A percentile compares a stretch with the other conserved stretches of the same genome.
Conservation (phyloP, 2,888 invertebrate genomes). For the Tribolium freemani region DNA sequence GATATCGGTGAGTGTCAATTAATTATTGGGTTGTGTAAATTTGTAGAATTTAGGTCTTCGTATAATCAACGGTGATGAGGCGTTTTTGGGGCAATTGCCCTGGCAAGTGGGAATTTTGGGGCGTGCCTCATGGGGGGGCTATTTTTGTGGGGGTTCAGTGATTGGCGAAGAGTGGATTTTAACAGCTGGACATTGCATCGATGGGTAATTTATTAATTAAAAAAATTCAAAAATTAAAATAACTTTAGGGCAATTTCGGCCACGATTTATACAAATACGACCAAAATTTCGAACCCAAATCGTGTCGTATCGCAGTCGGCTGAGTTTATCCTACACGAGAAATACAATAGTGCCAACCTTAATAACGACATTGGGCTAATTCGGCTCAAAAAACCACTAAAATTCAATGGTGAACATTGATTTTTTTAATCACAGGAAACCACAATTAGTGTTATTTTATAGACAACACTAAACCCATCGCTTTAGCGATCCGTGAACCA, state of each 20-base stretch:
- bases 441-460: not conserved
- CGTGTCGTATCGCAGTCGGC: not conserved
- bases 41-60: not conserved
- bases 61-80: not conserved
- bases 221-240: not conserved
- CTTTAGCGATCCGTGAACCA: constrained; percentile 14
- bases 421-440: not conserved
- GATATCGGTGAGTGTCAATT: not conserved
- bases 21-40: not conserved
- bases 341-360: not conserved
- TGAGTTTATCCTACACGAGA: constrained; percentile 17
- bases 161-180: constrained; percentile 5
- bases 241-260: constrained; percentile 12
- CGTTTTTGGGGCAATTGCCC: constrained; percentile 1
- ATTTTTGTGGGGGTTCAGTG: constrained; percentile 3
- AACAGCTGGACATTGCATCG: constrained; percentile 15
- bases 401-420: not conserved
- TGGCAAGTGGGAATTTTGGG: constrained; percentile 8
- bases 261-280: constrained; percentile 8
- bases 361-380: constrained; percentile 27
- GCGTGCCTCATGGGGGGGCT: not conserved
- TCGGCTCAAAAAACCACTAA: not conserved
- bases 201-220: constrained; percentile 7
- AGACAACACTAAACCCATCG: constrained; percentile 19
- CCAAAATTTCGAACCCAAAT: not conserved